A percentile compares a stretch with the other conserved stretches of the same genome.
Conservation (phyloP, 2,113 vertebrate genomes). For the Columbina picui region DNA sequence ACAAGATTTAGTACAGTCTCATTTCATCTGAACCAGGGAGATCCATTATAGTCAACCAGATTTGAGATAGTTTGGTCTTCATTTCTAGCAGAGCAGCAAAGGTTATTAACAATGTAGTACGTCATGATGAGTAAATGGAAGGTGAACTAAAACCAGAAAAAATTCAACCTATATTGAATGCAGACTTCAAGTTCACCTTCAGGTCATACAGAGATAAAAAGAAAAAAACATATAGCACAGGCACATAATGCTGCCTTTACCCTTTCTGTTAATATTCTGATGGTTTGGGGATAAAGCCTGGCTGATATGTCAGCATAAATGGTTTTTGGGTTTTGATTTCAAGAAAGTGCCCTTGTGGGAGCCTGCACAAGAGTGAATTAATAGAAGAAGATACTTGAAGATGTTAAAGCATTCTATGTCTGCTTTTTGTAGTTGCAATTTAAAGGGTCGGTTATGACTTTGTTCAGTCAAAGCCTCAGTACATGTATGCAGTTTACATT, state of each 20-base stretch:
- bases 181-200: neutral
- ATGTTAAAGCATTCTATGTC: neutral
- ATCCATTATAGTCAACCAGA: neutral
- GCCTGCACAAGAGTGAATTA: neutral
- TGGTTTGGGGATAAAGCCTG: neutral
- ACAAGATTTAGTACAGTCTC: neutral
- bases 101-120: neutral
- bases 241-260: neutral
- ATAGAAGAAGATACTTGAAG: neutral
- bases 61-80: neutral
- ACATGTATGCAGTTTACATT: neutral
- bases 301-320: neutral
- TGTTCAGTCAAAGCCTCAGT: neutral
- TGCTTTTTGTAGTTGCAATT: neutral
- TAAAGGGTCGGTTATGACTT: neutral
- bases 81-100: neutral
- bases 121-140: neutral
- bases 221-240: neutral
- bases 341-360: constrained; percentile 1
- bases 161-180: neutral
- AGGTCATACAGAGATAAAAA: constrained; percentile 1
- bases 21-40: neutral
- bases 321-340: constrained; percentile 47
- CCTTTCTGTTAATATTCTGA: constrained; percentile 19
- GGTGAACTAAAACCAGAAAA: constrained; percentile 8